A percentile compares a stretch with the other conserved stretches of the same genome.
Conservation (phyloP, 1,140 invertebrate species). For the Scaptomyza montana region DNA sequence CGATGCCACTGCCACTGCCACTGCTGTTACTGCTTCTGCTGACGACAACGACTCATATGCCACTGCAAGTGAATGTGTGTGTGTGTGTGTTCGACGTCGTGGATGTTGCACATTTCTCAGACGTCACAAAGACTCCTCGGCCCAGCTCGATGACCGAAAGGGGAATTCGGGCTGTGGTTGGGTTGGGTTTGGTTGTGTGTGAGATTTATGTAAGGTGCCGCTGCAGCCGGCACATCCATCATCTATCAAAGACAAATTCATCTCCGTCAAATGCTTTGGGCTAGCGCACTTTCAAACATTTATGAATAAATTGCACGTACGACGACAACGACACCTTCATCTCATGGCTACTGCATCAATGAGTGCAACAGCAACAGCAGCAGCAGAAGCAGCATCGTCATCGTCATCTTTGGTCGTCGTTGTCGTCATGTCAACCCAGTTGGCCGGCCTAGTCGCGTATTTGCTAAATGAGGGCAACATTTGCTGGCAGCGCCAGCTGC, state of each 20-base stretch:
- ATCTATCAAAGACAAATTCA: slow-evolving; percentile 82
- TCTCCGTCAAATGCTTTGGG: slow-evolving; percentile 73
- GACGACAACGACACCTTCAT: slow-evolving; percentile 37
- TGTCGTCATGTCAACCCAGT: slow-evolving; percentile 47
- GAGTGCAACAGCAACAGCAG: not conserved
- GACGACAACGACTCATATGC: slow-evolving; percentile 61
- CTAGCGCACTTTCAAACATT: slow-evolving; percentile 71
- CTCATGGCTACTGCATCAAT: not conserved
- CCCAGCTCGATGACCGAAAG: slow-evolving; percentile 39
- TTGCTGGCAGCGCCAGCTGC: slow-evolving; percentile 6
- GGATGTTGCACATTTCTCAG: slow-evolving; percentile 79
- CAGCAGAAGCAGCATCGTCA: slow-evolving; percentile 22
- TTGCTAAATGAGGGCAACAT: slow-evolving; percentile 37
- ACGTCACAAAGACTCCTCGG: slow-evolving; percentile 68
- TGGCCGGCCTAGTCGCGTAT: slow-evolving; percentile 34
- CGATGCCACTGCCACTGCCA: slow-evolving; percentile 34
- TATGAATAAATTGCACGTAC: slow-evolving; percentile 81
- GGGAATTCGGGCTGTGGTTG: slow-evolving; percentile 16
- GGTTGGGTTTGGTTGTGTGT: slow-evolving; percentile 9
- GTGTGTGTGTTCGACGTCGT: slow-evolving; percentile 55
- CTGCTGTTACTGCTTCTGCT: slow-evolving; percentile 35
- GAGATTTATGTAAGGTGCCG: slow-evolving; percentile 76
- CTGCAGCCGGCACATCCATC: slow-evolving; percentile 81
- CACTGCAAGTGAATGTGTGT: slow-evolving; percentile 22
- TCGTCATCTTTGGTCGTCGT: slow-evolving; percentile 7